Conservation (phyloP, 2,888 invertebrate species). For the Sipunculus nudus region DNA sequence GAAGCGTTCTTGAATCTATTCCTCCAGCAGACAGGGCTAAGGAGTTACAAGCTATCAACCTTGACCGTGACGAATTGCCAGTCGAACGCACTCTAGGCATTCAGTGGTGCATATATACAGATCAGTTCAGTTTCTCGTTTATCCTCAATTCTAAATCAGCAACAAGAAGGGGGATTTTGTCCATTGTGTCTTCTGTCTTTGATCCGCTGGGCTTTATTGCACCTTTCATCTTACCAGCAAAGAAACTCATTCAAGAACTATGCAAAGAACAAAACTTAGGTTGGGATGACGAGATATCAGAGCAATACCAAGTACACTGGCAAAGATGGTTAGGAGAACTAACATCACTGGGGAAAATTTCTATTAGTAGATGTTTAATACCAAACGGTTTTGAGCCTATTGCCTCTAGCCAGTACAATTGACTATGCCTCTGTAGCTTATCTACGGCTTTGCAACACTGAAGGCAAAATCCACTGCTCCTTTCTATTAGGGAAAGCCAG, state of each 20-base stretch:
- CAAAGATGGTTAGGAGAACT: too few species aligned
- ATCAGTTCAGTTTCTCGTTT: slow-evolving; percentile 29
- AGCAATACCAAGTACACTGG: too few species aligned
- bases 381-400: neutral
- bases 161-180: slow-evolving; percentile 38
- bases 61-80: too few species aligned
- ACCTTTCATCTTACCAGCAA: slow-evolving; percentile 30
- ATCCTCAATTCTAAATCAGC: slow-evolving; percentile 11
- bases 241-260: slow-evolving; percentile 9
- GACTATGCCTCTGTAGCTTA: neutral
- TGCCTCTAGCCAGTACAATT: neutral
- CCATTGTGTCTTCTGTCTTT: slow-evolving; percentile 31
- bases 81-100: slow-evolving; percentile 37
- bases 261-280: slow-evolving; percentile 15
- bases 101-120: slow-evolving; percentile 35
- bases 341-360: too few species aligned
- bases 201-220: slow-evolving; percentile 39
- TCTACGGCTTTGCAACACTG: neutral
- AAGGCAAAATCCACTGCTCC: slow-evolving; percentile 20
- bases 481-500: slow-evolving; percentile 22
- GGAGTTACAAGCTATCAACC: too few species aligned
- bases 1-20: neutral
- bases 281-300: slow-evolving; percentile 10
- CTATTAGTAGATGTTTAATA: too few species aligned
- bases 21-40: neutral